phyloP scores from a whole-genome alignment of 2,797 vertebrate species.

The Phaenicophaeus curvirostris region DNA sequence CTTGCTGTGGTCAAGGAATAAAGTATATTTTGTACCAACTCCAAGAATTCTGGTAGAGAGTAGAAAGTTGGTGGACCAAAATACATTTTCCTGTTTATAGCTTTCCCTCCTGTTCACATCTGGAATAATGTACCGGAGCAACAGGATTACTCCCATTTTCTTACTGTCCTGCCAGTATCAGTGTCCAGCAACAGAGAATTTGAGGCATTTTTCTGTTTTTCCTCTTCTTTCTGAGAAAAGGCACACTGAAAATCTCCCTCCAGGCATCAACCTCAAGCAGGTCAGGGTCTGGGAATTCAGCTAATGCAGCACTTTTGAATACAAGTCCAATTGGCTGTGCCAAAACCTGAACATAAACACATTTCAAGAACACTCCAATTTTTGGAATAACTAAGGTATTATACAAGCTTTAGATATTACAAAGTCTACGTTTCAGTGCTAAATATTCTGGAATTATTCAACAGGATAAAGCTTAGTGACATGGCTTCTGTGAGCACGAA shows the following conservation, averaged over 20 bases:
- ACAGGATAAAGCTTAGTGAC: background rate
- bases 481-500: background rate
- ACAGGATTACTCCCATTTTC: conserved; percentile 50
- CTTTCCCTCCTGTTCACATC: conserved; percentile 52
- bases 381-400: conserved; percentile 30
- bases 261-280: conserved; percentile 48
- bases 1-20: background rate
- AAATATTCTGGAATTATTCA: background rate
- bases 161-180: conserved; percentile 51
- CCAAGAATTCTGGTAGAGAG: background rate
- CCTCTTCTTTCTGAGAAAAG: conserved; percentile 53
- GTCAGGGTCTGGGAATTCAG: conserved; percentile 62
- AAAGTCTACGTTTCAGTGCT: background rate
- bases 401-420: background rate
- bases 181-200: conserved; percentile 54
- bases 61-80: conserved; percentile 34
- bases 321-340: conserved; percentile 32
- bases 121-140: conserved; percentile 61
- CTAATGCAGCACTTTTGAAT: conserved; percentile 54
- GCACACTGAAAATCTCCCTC: conserved; percentile 9
- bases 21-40: background rate
- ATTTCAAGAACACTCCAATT: conserved; percentile 54
- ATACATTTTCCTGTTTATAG: conserved; percentile 63
- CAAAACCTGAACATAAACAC: conserved; percentile 68
- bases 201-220: conserved; percentile 53